Evolutionary conservation across 2,888 invertebrate species (phyloP).

Genomic region (Glomeris marginata): DNA sequence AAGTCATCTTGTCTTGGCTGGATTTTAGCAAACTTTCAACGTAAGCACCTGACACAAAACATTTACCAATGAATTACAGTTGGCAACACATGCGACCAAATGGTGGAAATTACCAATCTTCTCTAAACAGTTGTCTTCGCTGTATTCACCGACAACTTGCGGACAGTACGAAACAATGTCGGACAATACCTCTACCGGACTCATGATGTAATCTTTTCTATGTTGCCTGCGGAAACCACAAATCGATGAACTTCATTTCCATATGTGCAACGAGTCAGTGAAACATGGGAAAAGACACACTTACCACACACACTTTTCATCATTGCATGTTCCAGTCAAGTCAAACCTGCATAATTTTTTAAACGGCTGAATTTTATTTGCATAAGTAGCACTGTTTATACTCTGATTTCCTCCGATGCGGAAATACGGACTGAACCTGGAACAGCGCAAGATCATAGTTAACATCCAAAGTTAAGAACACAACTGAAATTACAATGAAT

Average conservation of each 20-base stretch:
- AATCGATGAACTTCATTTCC: neutral
- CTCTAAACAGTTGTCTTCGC: neutral
- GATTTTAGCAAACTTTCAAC: constrained; percentile 14
- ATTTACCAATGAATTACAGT: no score
- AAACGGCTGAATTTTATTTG: constrained; percentile 14
- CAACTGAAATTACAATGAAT: neutral
- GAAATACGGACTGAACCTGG: constrained; percentile 13
- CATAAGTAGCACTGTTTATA: constrained; percentile 11
- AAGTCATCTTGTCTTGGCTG: constrained; percentile 10
- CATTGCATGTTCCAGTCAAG: constrained; percentile 20
- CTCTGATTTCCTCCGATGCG: constrained; percentile 10
- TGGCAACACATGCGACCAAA: no score
- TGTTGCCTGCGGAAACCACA: constrained; percentile 13
- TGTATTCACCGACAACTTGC: constrained; percentile 16
- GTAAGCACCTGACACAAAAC: constrained; percentile 9
- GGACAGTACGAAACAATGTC: constrained; percentile 28
- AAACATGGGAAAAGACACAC: no score
- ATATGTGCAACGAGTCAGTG: neutral
- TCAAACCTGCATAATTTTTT: constrained; percentile 17
- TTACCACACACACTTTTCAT: constrained; percentile 16
- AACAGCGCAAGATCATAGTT: neutral
- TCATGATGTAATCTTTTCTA: constrained; percentile 20
- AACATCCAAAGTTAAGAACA: no score
- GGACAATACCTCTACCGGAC: constrained; percentile 23
- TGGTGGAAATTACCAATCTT: neutral